Evolutionary conservation across 2,888 invertebrate genomes (phyloP).

Genomic region (Mythimna loreyi): DNA sequence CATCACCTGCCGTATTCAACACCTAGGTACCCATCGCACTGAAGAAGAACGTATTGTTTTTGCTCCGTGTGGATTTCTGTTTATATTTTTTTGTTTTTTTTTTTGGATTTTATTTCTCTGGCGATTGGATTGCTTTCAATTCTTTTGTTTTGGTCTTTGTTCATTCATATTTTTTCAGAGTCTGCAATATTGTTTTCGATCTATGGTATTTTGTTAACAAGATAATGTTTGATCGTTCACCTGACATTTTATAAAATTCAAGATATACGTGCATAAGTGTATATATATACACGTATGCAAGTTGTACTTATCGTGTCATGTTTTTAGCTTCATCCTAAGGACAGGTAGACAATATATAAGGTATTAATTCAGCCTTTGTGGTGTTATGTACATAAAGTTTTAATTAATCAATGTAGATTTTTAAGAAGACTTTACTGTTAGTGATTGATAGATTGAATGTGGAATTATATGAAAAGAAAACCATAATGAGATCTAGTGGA

Average conservation of each 20-base stretch:
- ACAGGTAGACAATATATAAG: too few species aligned
- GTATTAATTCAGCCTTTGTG: too few species aligned
- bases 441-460: too few species aligned
- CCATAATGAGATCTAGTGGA: too few species aligned
- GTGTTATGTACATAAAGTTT: too few species aligned
- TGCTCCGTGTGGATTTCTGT: conserved; percentile 46
- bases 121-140: conserved; percentile 53
- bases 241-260: neutral
- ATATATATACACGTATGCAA: too few species aligned
- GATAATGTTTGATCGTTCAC: neutral
- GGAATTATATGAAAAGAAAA: too few species aligned
- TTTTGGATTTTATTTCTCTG: conserved; percentile 55
- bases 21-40: conserved; percentile 51
- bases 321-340: too few species aligned
- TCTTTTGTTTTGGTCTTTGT: conserved; percentile 49
- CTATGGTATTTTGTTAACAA: neutral
- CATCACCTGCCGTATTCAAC: conserved; percentile 59
- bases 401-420: too few species aligned
- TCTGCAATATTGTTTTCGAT: conserved; percentile 18
- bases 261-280: too few species aligned
- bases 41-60: conserved; percentile 59
- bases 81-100: conserved; percentile 46
- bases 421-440: too few species aligned
- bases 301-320: too few species aligned
- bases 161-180: conserved; percentile 49